phyloP scores from a whole-genome alignment of 2,888 invertebrate genomes.

The Temnothorax unifasciatus region DNA sequence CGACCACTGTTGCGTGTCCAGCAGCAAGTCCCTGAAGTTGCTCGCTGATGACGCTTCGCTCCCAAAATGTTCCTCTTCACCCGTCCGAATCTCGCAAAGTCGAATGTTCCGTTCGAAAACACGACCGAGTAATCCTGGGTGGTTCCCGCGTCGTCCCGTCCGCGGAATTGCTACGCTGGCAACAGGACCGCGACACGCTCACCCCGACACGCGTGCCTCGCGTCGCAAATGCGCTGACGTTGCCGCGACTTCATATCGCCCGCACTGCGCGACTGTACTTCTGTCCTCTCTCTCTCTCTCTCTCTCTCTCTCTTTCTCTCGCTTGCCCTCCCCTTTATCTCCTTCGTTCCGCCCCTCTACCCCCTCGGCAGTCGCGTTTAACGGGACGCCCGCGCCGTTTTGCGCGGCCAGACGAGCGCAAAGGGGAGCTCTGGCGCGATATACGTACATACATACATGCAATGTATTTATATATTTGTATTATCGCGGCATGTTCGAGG shows the following conservation, averaged over 20 bases:
- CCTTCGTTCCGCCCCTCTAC: conserved; percentile 20
- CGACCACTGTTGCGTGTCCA: conserved; percentile 72
- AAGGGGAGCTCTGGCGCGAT: not conserved
- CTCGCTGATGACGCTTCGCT: not conserved
- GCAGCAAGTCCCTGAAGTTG: conserved; percentile 33
- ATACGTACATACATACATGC: not conserved
- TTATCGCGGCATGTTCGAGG: conserved; percentile 11
- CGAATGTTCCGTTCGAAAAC: not conserved
- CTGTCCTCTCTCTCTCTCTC: not conserved
- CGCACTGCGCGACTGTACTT: not conserved
- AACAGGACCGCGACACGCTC: conserved; percentile 81
- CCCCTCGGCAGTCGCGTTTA: conserved; percentile 27
- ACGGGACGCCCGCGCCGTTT: conserved; percentile 12
- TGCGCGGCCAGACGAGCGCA: conserved; percentile 13
- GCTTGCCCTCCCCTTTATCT: not conserved
- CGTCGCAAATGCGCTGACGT: conserved; percentile 9
- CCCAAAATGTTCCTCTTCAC: not conserved
- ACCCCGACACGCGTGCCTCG: conserved; percentile 70
- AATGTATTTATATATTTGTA: not conserved
- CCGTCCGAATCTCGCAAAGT: not conserved
- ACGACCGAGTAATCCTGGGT: not conserved
- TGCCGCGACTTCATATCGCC: not conserved
- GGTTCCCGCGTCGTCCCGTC: conserved; percentile 62
- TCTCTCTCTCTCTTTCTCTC: not conserved
- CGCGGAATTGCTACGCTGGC: conserved; percentile 70